Evolutionary conservation across 2,888 invertebrate species (phyloP).

Genomic region (Acleris emargana): DNA sequence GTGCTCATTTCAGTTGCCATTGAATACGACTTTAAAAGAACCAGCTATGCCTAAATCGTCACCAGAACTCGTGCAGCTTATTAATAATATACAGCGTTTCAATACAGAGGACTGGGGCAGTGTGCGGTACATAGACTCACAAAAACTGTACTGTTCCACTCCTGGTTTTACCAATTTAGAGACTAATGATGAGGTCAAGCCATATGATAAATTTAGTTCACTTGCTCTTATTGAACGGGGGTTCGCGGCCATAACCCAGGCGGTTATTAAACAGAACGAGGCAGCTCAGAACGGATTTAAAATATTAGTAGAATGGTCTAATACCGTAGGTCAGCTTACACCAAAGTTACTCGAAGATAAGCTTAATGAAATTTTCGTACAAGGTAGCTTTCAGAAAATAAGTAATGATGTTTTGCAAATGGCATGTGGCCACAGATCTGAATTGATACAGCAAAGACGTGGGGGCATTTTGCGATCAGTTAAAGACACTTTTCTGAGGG

Average conservation of each 20-base stretch:
- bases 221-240: conserved; percentile 7
- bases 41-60: conserved; percentile 3
- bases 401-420: conserved; percentile 13
- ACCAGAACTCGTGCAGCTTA: not conserved
- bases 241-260: too few relatives aligned
- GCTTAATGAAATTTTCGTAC: conserved; percentile 5
- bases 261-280: conserved; percentile 6
- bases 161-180: conserved; percentile 9
- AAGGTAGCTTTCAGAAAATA: conserved; percentile 2
- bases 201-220: conserved; percentile 9
- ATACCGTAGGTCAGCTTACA: not conserved
- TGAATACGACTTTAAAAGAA: conserved; percentile 16
- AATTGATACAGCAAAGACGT: too few relatives aligned
- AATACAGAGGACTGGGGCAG: conserved; percentile 9
- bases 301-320: not conserved
- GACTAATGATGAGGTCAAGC: conserved; percentile 9
- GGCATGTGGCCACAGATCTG: too few relatives aligned
- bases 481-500: conserved; percentile 6
- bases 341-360: not conserved
- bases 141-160: conserved; percentile 11
- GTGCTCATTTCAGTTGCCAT: not conserved
- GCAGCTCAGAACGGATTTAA: not conserved
- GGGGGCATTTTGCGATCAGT: not conserved
- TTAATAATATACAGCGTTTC: conserved; percentile 3
- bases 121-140: conserved; percentile 6